phyloP scores from a whole-genome alignment of 1,140 invertebrate genomes.

The Archegozetes longisetosus region DNA sequence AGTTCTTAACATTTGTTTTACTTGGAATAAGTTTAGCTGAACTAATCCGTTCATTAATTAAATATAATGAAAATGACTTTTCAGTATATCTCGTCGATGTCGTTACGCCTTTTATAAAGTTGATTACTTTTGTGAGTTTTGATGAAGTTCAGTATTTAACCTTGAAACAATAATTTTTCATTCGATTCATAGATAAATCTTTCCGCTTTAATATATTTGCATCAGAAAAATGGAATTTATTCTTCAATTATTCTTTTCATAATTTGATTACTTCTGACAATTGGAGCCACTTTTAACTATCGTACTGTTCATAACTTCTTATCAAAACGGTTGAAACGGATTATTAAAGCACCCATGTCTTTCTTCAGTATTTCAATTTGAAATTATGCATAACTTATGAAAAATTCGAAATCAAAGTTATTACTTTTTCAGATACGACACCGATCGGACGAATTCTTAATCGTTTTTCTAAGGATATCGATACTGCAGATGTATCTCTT shows the following conservation, averaged over 20 bases:
- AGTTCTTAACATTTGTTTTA: not conserved
- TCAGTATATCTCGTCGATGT: not conserved
- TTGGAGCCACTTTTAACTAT: conserved; percentile 5
- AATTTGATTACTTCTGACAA: conserved; percentile 5
- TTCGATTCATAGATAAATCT: conserved; percentile 1
- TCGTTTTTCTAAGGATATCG: conserved; percentile 37
- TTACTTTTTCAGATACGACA: conserved; percentile 27
- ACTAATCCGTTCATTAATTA: not conserved
- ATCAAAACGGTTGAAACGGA: conserved; percentile 17
- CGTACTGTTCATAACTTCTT: conserved; percentile 17
- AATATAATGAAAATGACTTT: not conserved
- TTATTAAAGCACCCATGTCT: conserved; percentile 45
- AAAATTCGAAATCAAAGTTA: not conserved
- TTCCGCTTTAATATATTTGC: not conserved
- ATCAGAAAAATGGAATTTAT: conserved; percentile 15
- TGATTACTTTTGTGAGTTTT: conserved; percentile 11
- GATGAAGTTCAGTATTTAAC: not conserved
- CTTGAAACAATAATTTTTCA: not conserved
- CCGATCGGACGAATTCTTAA: conserved; percentile 57
- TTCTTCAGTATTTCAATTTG: conserved; percentile 52
- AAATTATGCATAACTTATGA: not conserved
- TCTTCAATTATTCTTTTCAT: conserved; percentile 14
- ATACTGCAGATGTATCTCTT: conserved; percentile 32
- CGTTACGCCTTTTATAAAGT: conserved; percentile 7
- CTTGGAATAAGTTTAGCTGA: not conserved